These are phyloP conservation scores for Brachionus manjavacas DNA, from an alignment of 1,140 invertebrate species.

Conservation along the genomic window DNA sequence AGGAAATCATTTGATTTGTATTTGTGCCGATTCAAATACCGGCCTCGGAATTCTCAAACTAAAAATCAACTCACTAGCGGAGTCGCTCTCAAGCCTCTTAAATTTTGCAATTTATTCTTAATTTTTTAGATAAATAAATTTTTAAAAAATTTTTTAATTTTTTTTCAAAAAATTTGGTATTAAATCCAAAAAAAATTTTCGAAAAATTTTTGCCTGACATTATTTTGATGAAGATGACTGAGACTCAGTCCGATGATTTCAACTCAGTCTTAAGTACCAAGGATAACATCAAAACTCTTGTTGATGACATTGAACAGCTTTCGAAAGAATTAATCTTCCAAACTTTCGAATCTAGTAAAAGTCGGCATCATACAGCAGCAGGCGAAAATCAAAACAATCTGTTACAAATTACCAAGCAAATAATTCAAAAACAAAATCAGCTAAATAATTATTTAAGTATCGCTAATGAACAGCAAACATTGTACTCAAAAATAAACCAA, in stretches of 20 bases:
- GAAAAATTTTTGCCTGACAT: background rate
- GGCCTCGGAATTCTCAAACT: slow-evolving; percentile 38
- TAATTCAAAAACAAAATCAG: slow-evolving; percentile 30
- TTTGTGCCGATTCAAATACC: slow-evolving; percentile 36
- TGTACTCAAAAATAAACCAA: background rate
- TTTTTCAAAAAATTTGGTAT: background rate
- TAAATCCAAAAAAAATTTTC: background rate
- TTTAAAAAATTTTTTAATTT: background rate
- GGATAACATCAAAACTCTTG: slow-evolving; percentile 10
- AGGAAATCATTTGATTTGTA: slow-evolving; percentile 28
- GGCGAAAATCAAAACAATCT: slow-evolving; percentile 13
- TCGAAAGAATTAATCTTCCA: background rate
- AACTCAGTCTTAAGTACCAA: slow-evolving; percentile 26
- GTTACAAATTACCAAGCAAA: slow-evolving; percentile 15
- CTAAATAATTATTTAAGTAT: slow-evolving; percentile 6
- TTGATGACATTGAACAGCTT: slow-evolving; percentile 20
- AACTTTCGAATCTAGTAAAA: background rate
- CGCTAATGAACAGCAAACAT: background rate
- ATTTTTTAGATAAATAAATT: slow-evolving; percentile 1
- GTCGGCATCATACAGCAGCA: background rate
- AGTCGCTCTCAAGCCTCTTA: slow-evolving; percentile 24
- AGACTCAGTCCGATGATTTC: background rate
- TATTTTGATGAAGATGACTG: background rate
- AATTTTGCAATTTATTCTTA: slow-evolving; percentile 36
- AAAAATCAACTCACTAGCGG: slow-evolving; percentile 21